A percentile compares a stretch with the other conserved stretches of the same genome.
phyloP scores from a whole-genome alignment of 2,797 vertebrate genomes.

The Lacerta bilineata region DNA sequence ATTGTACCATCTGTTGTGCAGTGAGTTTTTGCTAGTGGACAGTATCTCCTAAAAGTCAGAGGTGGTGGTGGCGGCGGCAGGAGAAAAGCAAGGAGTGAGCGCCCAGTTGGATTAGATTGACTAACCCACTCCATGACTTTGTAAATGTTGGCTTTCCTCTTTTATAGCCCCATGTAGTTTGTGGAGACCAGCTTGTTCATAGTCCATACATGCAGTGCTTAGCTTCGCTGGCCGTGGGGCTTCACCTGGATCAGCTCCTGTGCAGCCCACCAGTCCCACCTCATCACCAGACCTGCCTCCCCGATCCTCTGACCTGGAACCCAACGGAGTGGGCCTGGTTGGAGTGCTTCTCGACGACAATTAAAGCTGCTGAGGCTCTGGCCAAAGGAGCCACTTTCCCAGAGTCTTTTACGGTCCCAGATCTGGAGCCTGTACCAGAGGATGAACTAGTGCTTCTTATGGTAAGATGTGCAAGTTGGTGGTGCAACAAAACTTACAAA shows the following conservation, averaged over 20 bases:
- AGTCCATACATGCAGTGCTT: conserved; percentile 99
- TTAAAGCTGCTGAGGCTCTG: conserved; percentile 95
- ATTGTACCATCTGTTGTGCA: no score
- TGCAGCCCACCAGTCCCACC: conserved; percentile 89
- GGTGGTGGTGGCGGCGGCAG: no score
- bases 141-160: background rate
- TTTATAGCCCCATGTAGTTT: conserved; percentile 92
- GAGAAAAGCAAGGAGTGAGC: no score
- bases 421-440: conserved; percentile 93
- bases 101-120: no score
- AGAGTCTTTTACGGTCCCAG: conserved; percentile 92
- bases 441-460: conserved; percentile 92
- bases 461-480: conserved; percentile 77
- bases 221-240: conserved; percentile 94
- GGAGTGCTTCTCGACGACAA: conserved; percentile 94
- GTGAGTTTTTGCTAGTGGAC: no score
- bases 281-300: conserved; percentile 85
- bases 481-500: no score
- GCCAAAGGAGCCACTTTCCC: conserved; percentile 92
- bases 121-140: background rate
- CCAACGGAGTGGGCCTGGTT: conserved; percentile 96
- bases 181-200: conserved; percentile 97
- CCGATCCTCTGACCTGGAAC: conserved; percentile 87
- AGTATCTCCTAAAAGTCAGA: no score
- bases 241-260: conserved; percentile 92